Evolutionary conservation across 2,888 invertebrate species (phyloP).

Genomic region (Eugnorisma glareosa): DNA sequence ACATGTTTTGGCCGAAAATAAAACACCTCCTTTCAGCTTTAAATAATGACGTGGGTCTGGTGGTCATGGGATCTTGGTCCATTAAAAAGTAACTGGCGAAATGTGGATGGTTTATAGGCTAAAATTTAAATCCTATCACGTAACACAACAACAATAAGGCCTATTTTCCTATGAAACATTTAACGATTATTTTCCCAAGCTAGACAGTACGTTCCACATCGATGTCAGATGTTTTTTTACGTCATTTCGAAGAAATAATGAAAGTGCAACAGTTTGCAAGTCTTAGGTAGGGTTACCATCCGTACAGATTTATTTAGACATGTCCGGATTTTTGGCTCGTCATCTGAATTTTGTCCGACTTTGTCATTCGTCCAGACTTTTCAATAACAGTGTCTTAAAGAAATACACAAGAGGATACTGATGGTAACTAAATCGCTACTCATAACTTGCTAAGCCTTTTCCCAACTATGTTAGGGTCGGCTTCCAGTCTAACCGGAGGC

Average conservation of each 20-base stretch:
- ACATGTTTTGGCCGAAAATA: too few relatives aligned
- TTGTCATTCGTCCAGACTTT: neutral
- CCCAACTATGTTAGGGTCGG: too few relatives aligned
- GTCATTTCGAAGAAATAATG: constrained; percentile 59
- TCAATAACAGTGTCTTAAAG: too few relatives aligned
- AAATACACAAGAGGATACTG: too few relatives aligned
- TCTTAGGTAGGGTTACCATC: constrained; percentile 1
- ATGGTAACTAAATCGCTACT: too few relatives aligned
- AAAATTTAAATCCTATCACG: neutral
- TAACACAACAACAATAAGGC: neutral
- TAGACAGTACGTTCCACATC: constrained; percentile 24
- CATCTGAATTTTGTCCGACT: neutral
- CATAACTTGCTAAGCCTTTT: too few relatives aligned
- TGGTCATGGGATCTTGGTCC: too few relatives aligned
- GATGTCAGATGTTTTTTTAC: constrained; percentile 40
- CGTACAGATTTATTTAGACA: neutral
- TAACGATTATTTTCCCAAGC: neutral
- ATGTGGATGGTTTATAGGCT: neutral
- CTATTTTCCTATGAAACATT: constrained; percentile 23
- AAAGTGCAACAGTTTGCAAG: constrained; percentile 51
- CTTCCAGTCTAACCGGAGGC: too few relatives aligned
- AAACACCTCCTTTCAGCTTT: too few relatives aligned
- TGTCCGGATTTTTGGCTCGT: neutral
- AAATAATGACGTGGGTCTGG: too few relatives aligned
- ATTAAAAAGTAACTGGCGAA: neutral